Percentiles rank a stretch among this genome's conserved stretches.
phyloP scores from a whole-genome alignment of 1,140 invertebrate species.

The Drosophila nigrodunni region DNA sequence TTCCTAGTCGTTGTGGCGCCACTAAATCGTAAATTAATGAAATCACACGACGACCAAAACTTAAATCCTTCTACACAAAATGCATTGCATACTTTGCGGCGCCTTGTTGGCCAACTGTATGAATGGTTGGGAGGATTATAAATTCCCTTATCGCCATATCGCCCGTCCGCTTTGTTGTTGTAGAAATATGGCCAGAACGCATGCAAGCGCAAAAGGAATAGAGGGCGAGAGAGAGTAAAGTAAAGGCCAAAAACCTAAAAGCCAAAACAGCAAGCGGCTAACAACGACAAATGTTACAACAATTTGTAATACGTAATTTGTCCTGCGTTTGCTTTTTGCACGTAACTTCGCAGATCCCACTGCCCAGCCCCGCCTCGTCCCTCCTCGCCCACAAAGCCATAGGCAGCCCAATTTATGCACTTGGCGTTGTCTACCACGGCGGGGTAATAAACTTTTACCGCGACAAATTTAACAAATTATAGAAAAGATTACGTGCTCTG shows the following conservation, averaged over 20 bases:
- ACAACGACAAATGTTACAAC: conserved; percentile 52
- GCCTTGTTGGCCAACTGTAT: conserved; percentile 41
- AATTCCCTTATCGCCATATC: conserved; percentile 78
- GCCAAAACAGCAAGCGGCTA: conserved; percentile 29
- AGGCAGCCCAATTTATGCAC: conserved; percentile 76
- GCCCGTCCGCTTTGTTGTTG: conserved; percentile 52
- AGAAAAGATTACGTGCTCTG: conserved; percentile 76
- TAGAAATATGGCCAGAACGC: conserved; percentile 71
- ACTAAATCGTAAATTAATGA: conserved; percentile 76
- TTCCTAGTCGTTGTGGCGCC: conserved; percentile 67
- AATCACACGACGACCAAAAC: conserved; percentile 59
- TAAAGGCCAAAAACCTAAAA: conserved; percentile 36
- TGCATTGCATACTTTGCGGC: conserved; percentile 50
- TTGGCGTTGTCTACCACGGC: conserved; percentile 68
- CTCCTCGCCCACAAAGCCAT: conserved; percentile 14
- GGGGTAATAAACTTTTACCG: conserved; percentile 80
- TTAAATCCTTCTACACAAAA: conserved; percentile 70
- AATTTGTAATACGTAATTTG: conserved; percentile 79
- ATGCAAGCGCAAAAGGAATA: conserved; percentile 52
- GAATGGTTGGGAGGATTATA: conserved; percentile 52
- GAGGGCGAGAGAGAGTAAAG: neutral
- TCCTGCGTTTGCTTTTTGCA: conserved; percentile 45
- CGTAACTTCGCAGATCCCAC: neutral
- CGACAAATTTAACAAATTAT: conserved; percentile 83
- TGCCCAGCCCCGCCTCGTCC: no score